Base-by-base conservation (phyloP, 2,113 vertebrate species). In the Nothobranchius furzeri region DNA sequence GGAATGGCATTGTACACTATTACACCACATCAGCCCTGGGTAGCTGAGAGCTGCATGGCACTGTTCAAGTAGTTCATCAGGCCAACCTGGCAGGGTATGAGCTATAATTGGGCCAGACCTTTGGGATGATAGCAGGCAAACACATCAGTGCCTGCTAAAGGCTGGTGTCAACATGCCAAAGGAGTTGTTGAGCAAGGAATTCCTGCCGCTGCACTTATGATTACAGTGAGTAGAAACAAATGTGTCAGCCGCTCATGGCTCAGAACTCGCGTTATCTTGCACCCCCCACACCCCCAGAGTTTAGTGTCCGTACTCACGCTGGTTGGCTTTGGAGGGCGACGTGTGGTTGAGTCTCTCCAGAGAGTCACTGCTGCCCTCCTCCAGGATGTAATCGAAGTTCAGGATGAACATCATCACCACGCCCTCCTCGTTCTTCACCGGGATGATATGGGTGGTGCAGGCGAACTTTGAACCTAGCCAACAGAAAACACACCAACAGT, bases 381-480 rank as follows among this genome's bases (percentile, higher is more conserved):
- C 94, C 60, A 94, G 89, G 81, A 96, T 89, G 71, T 96, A 94
- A 60, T 99, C 98, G 55, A 99, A 99, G 85, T 96, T 96, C 64
- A 99, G 95, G 89, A 99, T 99, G 92, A 99, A 99, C 97, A 99
- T 98, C 95, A 99, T 98, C 63, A 97, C 97, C 84, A 98, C 94
- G 6, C 97, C 97, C 47, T 98, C 96, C 88, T 99, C 94, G 69
- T 98, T 99, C 93, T 99, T 99, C 88, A 99, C 96, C 7, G 98
- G 97, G 91, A 99, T 99, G 89, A 99, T 92, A 75, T 98, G 97
- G 76, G 97, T 99, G 76, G 93, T 95, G 85, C 98, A 98, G 82
- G 96, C 92, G 89, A 99, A 99, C 82, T 96, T 94, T 6, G 97
- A 97, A 52, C 96, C 98, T 99, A 68, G 43, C 15, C 61, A 59